Conservation (phyloP, 1,140 invertebrate species). For the Conopomorpha cramerella region DNA sequence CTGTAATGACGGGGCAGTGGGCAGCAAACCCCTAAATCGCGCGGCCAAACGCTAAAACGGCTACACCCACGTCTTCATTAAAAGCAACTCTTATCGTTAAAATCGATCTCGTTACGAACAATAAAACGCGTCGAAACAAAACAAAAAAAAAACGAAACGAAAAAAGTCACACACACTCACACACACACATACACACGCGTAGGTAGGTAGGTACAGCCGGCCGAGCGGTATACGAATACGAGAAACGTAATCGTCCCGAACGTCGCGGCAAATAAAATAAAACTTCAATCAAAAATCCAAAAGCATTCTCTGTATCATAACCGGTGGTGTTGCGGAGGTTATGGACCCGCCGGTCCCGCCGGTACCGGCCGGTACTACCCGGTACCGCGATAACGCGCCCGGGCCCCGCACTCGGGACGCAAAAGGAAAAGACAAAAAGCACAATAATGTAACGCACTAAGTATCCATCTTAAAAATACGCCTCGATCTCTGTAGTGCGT, state of each 20-base stretch:
- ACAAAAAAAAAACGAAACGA: too few relatives aligned
- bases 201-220: too few relatives aligned
- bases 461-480: constrained; percentile 54
- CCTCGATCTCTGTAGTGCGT: constrained; percentile 40
- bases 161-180: too few relatives aligned
- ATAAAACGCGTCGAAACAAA: constrained; percentile 48
- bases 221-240: constrained; percentile 43
- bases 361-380: too few relatives aligned
- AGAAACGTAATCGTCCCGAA: constrained; percentile 43
- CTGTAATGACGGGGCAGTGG: not conserved
- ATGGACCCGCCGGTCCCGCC: too few relatives aligned
- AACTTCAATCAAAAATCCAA: constrained; percentile 53
- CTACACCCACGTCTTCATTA: constrained; percentile 50
- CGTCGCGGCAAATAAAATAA: constrained; percentile 45
- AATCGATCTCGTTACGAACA: constrained; percentile 52
- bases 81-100: constrained; percentile 40
- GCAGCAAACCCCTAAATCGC: not conserved
- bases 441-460: constrained; percentile 54
- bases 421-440: constrained; percentile 41
- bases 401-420: constrained; percentile 28
- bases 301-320: constrained; percentile 50
- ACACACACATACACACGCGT: too few relatives aligned
- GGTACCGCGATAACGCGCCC: constrained; percentile 21
- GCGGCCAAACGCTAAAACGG: constrained; percentile 6
- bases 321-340: too few relatives aligned